Evolutionary conservation across 2,888 invertebrate genomes (phyloP).

Genomic region (Sicus ferrugineus): DNA sequence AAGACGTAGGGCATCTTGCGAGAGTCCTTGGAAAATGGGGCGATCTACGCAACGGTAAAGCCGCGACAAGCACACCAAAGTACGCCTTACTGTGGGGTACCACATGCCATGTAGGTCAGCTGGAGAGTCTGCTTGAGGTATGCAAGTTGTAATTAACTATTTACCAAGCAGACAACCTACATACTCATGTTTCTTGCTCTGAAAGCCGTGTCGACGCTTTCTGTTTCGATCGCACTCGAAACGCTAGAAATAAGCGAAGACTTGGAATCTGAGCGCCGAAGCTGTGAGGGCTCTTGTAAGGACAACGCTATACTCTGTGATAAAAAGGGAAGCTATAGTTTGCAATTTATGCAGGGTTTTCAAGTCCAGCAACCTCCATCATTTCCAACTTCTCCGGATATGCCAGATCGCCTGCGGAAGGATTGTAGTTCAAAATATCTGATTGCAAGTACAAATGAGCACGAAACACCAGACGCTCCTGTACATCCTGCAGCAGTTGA

Average conservation of each 20-base stretch:
- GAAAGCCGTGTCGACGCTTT: constrained; percentile 66
- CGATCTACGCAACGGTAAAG: constrained; percentile 88
- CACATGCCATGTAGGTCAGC: constrained; percentile 99
- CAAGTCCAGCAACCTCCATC: constrained; percentile 79
- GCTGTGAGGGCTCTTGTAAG: constrained; percentile 69
- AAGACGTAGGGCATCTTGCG: constrained; percentile 92
- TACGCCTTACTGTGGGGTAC: constrained; percentile 97
- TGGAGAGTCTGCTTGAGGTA: constrained; percentile 72
- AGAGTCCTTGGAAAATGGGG: constrained; percentile 94
- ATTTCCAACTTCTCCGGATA: constrained; percentile 97
- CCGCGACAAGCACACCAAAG: constrained; percentile 92
- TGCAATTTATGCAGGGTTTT: background rate
- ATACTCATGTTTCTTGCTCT: constrained; percentile 57
- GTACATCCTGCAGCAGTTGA: constrained; percentile 91
- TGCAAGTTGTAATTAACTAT: constrained; percentile 26
- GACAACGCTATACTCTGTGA: constrained; percentile 72
- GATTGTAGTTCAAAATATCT: constrained; percentile 87
- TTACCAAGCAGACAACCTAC: constrained; percentile 33
- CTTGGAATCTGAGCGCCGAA: constrained; percentile 73
- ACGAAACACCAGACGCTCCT: constrained; percentile 94
- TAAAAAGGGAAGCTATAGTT: background rate
- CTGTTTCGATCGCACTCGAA: constrained; percentile 77
- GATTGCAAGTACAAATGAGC: constrained; percentile 92
- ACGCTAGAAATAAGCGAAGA: constrained; percentile 74
- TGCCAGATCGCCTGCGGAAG: constrained; percentile 94